These are phyloP conservation scores for Champsocephalus gunnari DNA, from an alignment of 2,797 vertebrate species.

Conservation along the genomic window DNA sequence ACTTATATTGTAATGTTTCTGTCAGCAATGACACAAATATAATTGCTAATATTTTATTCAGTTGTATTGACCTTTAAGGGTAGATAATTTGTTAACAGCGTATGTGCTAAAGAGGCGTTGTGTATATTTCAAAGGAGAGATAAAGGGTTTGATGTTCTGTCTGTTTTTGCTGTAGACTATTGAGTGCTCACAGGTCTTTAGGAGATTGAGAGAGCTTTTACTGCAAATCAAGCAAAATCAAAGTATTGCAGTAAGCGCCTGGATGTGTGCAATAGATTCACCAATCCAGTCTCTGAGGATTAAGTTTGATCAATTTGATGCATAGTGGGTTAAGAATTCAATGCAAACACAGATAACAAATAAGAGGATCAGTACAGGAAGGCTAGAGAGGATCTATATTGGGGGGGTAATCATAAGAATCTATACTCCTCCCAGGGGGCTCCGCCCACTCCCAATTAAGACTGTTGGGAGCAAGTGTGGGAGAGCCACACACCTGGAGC, in stretches of 20 bases:
- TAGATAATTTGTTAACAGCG: not conserved
- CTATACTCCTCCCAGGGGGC: too few relatives aligned
- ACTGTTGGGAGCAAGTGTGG: too few relatives aligned
- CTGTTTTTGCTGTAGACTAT: not conserved
- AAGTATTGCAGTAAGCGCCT: conserved; percentile 7
- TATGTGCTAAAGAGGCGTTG: not conserved
- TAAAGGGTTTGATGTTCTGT: not conserved
- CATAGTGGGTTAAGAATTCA: conserved; percentile 3
- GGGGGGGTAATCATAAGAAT: not conserved
- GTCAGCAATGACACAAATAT: not conserved
- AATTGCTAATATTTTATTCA: not conserved
- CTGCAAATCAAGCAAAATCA: conserved; percentile 17
- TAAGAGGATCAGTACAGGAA: conserved; percentile 9
- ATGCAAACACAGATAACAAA: conserved; percentile 10
- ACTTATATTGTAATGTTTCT: not conserved
- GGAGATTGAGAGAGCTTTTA: not conserved
- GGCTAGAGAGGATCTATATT: conserved; percentile 12
- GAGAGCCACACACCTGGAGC: not conserved
- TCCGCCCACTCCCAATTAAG: too few relatives aligned
- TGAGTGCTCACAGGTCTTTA: conserved; percentile 1
- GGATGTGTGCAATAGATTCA: conserved; percentile 12
- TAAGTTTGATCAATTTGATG: conserved; percentile 18
- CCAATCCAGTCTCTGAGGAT: conserved; percentile 9
- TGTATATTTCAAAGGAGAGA: not conserved
- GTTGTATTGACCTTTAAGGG: not conserved